Conservation (phyloP, 2,113 vertebrate species). For the Herpetotheres cachinnans region DNA sequence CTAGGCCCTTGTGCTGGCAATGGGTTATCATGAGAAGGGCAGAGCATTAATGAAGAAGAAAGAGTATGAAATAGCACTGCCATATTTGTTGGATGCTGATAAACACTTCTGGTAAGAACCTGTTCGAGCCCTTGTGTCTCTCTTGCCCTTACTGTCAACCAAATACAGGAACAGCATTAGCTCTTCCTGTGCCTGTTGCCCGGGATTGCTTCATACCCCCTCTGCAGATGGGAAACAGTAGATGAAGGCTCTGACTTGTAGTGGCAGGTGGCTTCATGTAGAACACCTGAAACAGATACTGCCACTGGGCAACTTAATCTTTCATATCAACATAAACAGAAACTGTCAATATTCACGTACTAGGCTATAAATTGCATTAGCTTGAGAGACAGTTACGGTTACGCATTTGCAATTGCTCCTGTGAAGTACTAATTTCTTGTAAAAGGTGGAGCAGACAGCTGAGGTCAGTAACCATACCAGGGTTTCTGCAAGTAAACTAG, state of each 20-base stretch:
- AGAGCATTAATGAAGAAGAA: conserved; percentile 93
- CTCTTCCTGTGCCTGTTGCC: not conserved
- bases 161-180: not conserved
- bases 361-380: not conserved
- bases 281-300: conserved; percentile 6
- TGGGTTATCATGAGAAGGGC: conserved; percentile 96
- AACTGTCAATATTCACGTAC: not conserved
- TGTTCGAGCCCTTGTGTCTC: not conserved
- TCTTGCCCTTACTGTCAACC: not conserved
- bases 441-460: not conserved
- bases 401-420: not conserved
- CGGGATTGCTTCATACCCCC: not conserved
- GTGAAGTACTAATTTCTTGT: not conserved
- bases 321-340: conserved; percentile 4
- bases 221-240: not conserved
- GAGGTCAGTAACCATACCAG: not conserved
- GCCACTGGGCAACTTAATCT: not conserved
- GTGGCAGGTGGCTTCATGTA: conserved; percentile 1
- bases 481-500: not conserved
- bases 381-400: not conserved
- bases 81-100: conserved; percentile 90
- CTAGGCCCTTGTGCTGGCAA: conserved; percentile 92
- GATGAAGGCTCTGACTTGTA: not conserved
- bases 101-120: conserved; percentile 86
- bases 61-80: conserved; percentile 85